Evolutionary conservation across 1,140 invertebrate genomes (phyloP).

Genomic region (Patella vulgata): DNA sequence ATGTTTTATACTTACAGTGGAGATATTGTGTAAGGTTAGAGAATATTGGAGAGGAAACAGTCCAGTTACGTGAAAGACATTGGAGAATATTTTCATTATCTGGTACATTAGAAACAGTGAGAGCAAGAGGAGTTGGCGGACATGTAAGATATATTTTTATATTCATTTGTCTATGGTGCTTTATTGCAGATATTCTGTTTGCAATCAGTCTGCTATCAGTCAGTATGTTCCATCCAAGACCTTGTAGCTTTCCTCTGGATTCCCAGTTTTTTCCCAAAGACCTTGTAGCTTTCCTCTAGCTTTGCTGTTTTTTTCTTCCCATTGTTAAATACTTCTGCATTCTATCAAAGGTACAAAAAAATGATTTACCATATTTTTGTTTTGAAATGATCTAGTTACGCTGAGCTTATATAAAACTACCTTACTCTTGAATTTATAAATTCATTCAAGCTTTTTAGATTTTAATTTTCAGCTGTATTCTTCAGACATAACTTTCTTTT

Average conservation of each 20-base stretch:
- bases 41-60: slow-evolving; percentile 88
- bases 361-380: no score
- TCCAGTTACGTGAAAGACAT: slow-evolving; percentile 92
- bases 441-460: no score
- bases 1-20: slow-evolving; percentile 53
- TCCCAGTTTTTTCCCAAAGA: not conserved
- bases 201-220: not conserved
- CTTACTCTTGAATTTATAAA: no score
- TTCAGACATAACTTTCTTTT: no score
- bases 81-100: slow-evolving; percentile 97
- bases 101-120: slow-evolving; percentile 92
- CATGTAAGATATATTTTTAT: slow-evolving; percentile 74
- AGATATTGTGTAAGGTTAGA: slow-evolving; percentile 95
- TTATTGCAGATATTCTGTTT: no score
- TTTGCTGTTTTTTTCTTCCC: no score
- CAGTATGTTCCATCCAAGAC: not conserved
- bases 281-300: no score
- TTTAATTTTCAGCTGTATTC: no score
- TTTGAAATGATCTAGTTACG: no score
- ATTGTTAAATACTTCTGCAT: no score
- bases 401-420: no score
- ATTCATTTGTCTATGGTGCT: not conserved
- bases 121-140: slow-evolving; percentile 92
- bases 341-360: no score
- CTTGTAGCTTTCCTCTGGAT: not conserved